Conservation (phyloP, 1,140 invertebrate species). For the Cyclina sinensis region DNA sequence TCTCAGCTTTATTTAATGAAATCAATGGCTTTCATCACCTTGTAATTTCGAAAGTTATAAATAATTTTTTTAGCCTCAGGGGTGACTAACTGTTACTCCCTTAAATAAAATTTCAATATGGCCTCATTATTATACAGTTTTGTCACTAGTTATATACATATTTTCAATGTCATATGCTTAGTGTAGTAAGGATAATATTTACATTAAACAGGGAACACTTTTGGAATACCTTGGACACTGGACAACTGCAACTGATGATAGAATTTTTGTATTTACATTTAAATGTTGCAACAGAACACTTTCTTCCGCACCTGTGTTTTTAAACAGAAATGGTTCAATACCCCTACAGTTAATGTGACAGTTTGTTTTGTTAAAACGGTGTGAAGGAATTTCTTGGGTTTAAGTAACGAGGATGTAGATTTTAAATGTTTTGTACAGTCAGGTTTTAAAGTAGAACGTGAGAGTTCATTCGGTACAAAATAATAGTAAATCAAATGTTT, state of each 20-base stretch:
- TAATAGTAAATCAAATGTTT: neutral
- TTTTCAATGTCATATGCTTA: neutral
- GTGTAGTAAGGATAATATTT: slow-evolving; percentile 6
- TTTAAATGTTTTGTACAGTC: neutral
- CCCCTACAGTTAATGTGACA: neutral
- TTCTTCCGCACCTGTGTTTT: neutral
- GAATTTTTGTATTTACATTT: neutral
- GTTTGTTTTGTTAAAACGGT: neutral
- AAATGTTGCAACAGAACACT: neutral
- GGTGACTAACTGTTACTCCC: neutral
- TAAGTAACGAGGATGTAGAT: slow-evolving; percentile 9
- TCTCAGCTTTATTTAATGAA: slow-evolving; percentile 13
- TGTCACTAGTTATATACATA: slow-evolving; percentile 9
- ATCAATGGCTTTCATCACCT: neutral
- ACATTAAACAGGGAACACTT: slow-evolving; percentile 18
- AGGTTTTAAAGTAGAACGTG: neutral
- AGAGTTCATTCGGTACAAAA: neutral
- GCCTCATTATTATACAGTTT: neutral
- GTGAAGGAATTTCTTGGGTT: slow-evolving; percentile 8
- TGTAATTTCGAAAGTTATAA: neutral
- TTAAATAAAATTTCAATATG: slow-evolving; percentile 25
- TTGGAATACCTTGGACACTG: slow-evolving; percentile 5
- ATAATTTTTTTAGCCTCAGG: neutral
- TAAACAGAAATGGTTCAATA: neutral
- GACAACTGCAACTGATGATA: neutral